phyloP scores from a whole-genome alignment of 2,888 invertebrate species.

The Trachelus tabidus region DNA sequence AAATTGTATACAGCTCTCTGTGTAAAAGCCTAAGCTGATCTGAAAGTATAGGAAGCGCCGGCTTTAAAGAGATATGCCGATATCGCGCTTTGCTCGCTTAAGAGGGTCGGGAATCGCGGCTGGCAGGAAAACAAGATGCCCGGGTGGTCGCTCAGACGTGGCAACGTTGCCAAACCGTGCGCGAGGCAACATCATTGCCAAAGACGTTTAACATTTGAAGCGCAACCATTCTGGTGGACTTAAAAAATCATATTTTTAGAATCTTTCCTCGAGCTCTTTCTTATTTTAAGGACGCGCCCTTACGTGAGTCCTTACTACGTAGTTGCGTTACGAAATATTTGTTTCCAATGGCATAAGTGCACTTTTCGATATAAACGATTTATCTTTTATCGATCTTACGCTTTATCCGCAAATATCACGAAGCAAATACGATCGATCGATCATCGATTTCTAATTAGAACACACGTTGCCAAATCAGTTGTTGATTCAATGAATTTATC shows the following conservation, averaged over 20 bases:
- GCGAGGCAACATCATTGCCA: slow-evolving; percentile 38
- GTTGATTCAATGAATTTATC: neutral
- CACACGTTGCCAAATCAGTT: neutral
- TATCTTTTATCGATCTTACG: neutral
- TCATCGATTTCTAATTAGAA: neutral
- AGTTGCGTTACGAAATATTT: neutral
- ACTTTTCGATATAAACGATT: neutral
- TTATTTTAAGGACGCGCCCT: neutral
- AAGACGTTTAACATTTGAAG: slow-evolving; percentile 4
- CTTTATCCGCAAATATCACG: neutral
- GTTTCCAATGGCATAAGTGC: neutral
- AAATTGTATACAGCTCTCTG: neutral
- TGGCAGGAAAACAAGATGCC: slow-evolving; percentile 1
- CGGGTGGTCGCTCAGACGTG: slow-evolving; percentile 27
- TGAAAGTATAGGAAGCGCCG: neutral
- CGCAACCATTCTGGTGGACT: neutral
- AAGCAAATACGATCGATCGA: neutral
- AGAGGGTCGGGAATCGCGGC: slow-evolving; percentile 26
- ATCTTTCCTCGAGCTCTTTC: neutral
- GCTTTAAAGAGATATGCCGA: slow-evolving; percentile 43
- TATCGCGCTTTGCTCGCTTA: slow-evolving; percentile 38
- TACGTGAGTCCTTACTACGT: neutral
- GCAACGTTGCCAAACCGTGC: slow-evolving; percentile 39
- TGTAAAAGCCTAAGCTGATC: neutral
- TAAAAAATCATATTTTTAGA: neutral